Percentiles rank a stretch among this genome's conserved stretches.
Evolutionary conservation across 2,797 vertebrate genomes (phyloP).

Genomic region (Heliangelus exortis): DNA sequence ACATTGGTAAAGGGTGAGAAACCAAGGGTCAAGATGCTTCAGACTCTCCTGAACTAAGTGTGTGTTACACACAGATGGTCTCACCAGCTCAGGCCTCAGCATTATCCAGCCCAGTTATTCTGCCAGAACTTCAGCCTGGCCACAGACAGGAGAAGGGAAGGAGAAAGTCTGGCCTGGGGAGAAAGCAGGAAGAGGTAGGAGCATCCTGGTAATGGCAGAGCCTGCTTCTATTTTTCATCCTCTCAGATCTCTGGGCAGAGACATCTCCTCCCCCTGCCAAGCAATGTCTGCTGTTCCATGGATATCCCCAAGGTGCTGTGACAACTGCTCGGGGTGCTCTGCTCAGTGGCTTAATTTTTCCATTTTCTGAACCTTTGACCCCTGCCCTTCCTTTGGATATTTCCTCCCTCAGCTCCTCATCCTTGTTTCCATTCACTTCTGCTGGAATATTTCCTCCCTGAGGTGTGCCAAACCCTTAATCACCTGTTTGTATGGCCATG

Average conservation of each 20-base stretch:
- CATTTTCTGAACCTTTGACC: constrained; percentile 49
- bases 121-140: background rate
- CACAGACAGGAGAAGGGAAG: background rate
- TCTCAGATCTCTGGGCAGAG: background rate
- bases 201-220: background rate
- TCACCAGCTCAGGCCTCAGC: background rate
- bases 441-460: constrained; percentile 36
- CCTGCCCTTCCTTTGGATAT: constrained; percentile 17
- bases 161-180: background rate
- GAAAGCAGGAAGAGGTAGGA: background rate
- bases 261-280: background rate
- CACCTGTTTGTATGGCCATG: constrained; percentile 8
- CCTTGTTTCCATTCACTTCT: constrained; percentile 8
- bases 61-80: background rate
- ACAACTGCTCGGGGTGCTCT: background rate
- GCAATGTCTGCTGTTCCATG: background rate
- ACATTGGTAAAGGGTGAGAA: background rate
- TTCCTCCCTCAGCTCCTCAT: background rate
- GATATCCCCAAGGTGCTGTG: background rate
- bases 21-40: background rate
- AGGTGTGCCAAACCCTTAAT: constrained; percentile 55
- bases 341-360: background rate
- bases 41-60: background rate
- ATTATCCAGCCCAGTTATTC: background rate
- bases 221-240: background rate